These are phyloP conservation scores for Sylvietta virens DNA, from an alignment of 2,113 vertebrate species.

Conservation along the genomic window DNA sequence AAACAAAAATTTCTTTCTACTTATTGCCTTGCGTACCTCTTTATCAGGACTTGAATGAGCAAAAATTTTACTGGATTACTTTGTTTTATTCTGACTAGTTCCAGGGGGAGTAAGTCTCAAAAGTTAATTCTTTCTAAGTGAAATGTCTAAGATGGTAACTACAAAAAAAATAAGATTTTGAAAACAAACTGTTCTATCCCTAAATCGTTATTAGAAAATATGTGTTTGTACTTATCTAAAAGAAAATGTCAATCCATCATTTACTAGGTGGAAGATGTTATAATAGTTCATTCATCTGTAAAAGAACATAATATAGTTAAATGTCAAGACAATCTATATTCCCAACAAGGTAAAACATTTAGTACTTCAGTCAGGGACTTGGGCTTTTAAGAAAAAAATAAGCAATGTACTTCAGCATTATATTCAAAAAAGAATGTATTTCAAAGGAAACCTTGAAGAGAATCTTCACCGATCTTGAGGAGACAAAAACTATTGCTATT, in stretches of 20 bases:
- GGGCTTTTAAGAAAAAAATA: neutral
- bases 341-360: neutral
- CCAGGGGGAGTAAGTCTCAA: neutral
- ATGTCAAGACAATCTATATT: slow-evolving; percentile 18
- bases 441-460: neutral
- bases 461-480: neutral
- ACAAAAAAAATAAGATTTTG: neutral
- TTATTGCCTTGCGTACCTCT: neutral
- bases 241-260: slow-evolving; percentile 30
- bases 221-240: neutral
- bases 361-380: neutral
- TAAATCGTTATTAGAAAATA: neutral
- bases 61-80: neutral
- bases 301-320: neutral
- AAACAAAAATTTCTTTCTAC: neutral
- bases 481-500: neutral
- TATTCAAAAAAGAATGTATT: neutral
- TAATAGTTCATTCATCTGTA: neutral
- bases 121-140: neutral
- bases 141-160: neutral
- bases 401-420: neutral
- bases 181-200: neutral
- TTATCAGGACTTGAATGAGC: neutral
- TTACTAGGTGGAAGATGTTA: neutral
- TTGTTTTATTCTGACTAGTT: neutral